Conservation (phyloP, 2,113 vertebrate species). For the Sardina pilchardus region DNA sequence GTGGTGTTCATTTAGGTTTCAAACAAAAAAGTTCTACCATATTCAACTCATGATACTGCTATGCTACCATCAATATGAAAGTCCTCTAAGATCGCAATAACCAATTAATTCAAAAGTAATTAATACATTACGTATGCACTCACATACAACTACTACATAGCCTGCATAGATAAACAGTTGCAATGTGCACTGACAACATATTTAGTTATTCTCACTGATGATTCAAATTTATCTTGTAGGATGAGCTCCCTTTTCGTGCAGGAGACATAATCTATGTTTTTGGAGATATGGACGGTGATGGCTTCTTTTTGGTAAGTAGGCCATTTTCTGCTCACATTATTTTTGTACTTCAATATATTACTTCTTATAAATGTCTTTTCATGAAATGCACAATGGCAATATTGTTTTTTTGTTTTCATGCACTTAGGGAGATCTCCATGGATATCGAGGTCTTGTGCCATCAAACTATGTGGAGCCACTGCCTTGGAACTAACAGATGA, state of each 20-base stretch:
- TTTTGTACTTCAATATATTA: not conserved
- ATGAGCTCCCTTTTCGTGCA: slow-evolving; percentile 83
- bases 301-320: slow-evolving; percentile 91
- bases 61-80: not conserved
- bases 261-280: slow-evolving; percentile 89
- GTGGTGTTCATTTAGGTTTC: no score
- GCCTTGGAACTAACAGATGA: slow-evolving; percentile 58
- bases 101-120: not conserved
- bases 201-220: not conserved
- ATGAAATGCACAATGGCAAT: not conserved
- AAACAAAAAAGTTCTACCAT: not conserved
- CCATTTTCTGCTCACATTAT: not conserved
- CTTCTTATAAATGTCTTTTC: not conserved
- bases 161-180: not conserved
- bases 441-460: slow-evolving; percentile 85
- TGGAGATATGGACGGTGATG: slow-evolving; percentile 89
- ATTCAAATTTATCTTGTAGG: slow-evolving; percentile 65
- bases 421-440: slow-evolving; percentile 84
- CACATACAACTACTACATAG: not conserved
- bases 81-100: not conserved
- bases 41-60: not conserved
- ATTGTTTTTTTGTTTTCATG: slow-evolving; percentile 15
- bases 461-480: slow-evolving; percentile 86
- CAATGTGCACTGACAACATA: not conserved
- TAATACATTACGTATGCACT: not conserved